Evolutionary conservation across 1,140 invertebrate genomes (phyloP).

Genomic region (Brachionus paranguensis): DNA sequence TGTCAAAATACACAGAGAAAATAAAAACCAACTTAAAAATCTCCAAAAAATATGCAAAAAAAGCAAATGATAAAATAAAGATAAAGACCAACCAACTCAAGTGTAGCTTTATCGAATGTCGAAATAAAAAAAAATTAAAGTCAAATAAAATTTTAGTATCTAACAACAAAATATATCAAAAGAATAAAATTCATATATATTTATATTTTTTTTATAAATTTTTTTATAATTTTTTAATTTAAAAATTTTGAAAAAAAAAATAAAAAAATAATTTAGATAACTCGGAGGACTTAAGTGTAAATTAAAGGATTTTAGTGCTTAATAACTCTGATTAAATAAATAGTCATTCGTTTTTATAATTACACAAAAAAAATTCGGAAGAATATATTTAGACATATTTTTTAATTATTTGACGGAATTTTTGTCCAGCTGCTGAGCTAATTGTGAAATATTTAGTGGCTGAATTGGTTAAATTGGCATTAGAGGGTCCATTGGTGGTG

Average conservation of each 20-base stretch:
- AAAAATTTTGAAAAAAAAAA: constrained; percentile 6
- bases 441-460: constrained; percentile 34
- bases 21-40: neutral
- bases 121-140: neutral
- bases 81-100: neutral
- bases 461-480: neutral
- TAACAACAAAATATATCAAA: neutral
- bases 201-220: neutral
- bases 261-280: constrained; percentile 25
- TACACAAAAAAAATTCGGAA: neutral
- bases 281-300: constrained; percentile 21
- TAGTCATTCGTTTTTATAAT: neutral
- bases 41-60: neutral
- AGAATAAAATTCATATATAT: neutral
- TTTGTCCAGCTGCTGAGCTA: constrained; percentile 39
- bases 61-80: neutral
- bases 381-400: constrained; percentile 8
- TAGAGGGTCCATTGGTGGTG: neutral
- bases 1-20: constrained; percentile 23
- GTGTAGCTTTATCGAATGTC: neutral
- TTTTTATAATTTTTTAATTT: neutral
- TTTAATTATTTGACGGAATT: constrained; percentile 40
- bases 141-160: neutral
- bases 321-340: constrained; percentile 13
- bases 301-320: neutral